Evolutionary conservation across 2,888 invertebrate genomes (phyloP).

Genomic region (Synergus itoensis): DNA sequence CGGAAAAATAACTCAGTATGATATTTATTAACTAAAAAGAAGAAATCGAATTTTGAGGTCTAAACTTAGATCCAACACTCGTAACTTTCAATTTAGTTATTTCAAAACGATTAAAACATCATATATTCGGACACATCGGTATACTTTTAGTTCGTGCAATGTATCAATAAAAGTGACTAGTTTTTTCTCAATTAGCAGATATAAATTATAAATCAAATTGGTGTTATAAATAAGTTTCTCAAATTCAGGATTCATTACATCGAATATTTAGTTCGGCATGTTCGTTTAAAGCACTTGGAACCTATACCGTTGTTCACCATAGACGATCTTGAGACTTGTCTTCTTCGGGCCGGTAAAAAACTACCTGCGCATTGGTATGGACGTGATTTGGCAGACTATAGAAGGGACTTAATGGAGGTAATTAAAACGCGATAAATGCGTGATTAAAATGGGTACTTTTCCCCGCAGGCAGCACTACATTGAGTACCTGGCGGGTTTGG

Average conservation of each 20-base stretch:
- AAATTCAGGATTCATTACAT: conserved; percentile 91
- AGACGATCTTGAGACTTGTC: conserved; percentile 90
- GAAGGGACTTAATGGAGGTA: conserved; percentile 79
- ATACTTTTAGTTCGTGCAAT: too few species aligned
- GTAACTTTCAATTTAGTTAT: too few species aligned
- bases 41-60: too few species aligned
- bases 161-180: too few species aligned
- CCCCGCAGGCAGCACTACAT: conserved; percentile 93
- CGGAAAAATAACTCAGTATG: too few species aligned
- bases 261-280: conserved; percentile 91
- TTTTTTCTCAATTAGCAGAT: background rate
- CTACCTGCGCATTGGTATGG: conserved; percentile 89
- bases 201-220: background rate
- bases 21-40: too few species aligned
- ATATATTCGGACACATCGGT: too few species aligned
- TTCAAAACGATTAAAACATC: too few species aligned
- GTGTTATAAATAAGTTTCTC: conserved; percentile 34
- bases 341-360: conserved; percentile 86
- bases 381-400: conserved; percentile 78
- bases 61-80: too few species aligned
- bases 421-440: conserved; percentile 53
- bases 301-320: conserved; percentile 87
- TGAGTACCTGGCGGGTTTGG: conserved; percentile 94
- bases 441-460: conserved; percentile 75
- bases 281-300: conserved; percentile 86